These are phyloP conservation scores for Myotis findleyi DNA, from an alignment of 2,797 vertebrate genomes.

Conservation along the genomic window DNA sequence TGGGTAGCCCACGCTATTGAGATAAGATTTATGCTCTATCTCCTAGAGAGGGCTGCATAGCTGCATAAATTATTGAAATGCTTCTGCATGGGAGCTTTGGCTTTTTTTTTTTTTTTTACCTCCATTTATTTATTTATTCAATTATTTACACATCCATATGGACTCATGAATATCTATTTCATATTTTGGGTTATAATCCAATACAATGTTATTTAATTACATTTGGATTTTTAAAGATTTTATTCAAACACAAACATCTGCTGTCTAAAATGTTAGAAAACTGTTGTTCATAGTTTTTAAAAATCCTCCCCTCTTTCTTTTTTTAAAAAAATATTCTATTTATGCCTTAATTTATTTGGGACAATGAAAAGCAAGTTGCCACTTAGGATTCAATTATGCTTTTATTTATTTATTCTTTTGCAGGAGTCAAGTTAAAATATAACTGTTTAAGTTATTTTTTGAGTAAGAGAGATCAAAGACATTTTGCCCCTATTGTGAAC, in stretches of 20 bases:
- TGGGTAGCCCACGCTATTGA: neutral
- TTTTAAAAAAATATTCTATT: neutral
- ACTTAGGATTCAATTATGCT: neutral
- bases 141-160: neutral
- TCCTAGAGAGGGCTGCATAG: neutral
- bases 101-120: neutral
- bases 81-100: neutral
- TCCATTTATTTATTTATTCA: neutral
- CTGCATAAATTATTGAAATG: neutral
- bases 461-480: neutral
- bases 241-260: slow-evolving; percentile 14
- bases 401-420: slow-evolving; percentile 4
- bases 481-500: neutral
- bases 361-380: neutral
- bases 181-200: neutral
- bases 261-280: slow-evolving; percentile 19
- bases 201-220: neutral
- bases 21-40: neutral
- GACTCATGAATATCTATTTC: slow-evolving; percentile 29
- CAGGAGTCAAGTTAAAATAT: slow-evolving; percentile 13
- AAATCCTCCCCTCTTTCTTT: neutral
- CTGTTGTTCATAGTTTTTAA: neutral
- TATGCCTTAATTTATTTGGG: neutral
- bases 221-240: slow-evolving; percentile 32
- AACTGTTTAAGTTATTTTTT: neutral